Conservation (phyloP, 2,888 invertebrate genomes). For the Tetranychus piercei region DNA sequence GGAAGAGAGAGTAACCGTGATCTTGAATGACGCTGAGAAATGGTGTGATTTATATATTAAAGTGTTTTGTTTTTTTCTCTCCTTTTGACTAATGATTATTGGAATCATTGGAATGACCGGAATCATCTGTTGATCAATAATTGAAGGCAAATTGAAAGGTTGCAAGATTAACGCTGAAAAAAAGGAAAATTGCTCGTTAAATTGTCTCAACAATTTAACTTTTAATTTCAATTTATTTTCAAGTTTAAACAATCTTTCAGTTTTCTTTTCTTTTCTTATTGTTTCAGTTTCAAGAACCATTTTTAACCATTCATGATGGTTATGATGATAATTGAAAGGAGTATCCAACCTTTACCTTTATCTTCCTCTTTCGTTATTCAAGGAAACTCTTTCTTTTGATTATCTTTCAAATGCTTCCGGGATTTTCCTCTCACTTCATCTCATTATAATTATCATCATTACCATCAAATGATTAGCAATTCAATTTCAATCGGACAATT, state of each 20-base stretch:
- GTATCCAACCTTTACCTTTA: not conserved
- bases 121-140: not conserved
- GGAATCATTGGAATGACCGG: too few species aligned
- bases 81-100: not conserved
- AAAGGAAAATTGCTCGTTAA: too few species aligned
- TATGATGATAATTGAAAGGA: not conserved
- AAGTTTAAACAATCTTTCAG: too few species aligned
- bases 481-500: too few species aligned
- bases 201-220: too few species aligned
- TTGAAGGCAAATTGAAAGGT: too few species aligned
- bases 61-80: not conserved
- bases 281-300: not conserved
- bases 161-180: too few species aligned
- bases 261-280: too few species aligned
- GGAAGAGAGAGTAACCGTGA: slow-evolving; percentile 4
- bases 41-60: not conserved
- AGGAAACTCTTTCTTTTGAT: not conserved
- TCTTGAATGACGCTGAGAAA: not conserved
- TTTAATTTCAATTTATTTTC: too few species aligned
- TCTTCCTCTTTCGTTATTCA: not conserved
- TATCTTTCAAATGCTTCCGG: not conserved
- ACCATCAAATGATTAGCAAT: not conserved
- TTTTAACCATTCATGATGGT: not conserved
- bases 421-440: not conserved
- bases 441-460: not conserved